These are phyloP conservation scores for Micromesistius poutassou DNA, from an alignment of 2,797 vertebrate species.

Conservation along the genomic window DNA sequence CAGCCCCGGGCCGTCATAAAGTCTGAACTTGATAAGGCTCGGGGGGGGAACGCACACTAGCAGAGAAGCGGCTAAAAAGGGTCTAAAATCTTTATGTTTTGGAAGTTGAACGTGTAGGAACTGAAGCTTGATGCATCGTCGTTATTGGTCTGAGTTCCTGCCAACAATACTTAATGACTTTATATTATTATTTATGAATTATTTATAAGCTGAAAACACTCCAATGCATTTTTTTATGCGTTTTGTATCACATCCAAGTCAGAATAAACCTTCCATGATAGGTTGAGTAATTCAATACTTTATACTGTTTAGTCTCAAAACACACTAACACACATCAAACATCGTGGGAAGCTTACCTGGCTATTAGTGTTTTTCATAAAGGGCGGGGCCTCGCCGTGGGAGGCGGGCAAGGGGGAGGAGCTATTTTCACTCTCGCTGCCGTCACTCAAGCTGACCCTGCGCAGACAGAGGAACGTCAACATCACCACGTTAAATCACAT, in stretches of 20 bases:
- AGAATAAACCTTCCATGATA: neutral
- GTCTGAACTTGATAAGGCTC: too few relatives aligned
- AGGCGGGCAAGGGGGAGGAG: slow-evolving; percentile 79
- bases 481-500: neutral
- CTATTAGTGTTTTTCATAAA: slow-evolving; percentile 85
- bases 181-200: too few relatives aligned
- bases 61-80: too few relatives aligned
- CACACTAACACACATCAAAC: neutral
- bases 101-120: too few relatives aligned
- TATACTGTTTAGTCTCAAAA: neutral
- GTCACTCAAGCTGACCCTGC: slow-evolving; percentile 89
- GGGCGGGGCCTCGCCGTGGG: slow-evolving; percentile 76
- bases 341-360: slow-evolving; percentile 73
- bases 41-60: too few relatives aligned
- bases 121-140: too few relatives aligned
- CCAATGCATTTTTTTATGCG: neutral
- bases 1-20: too few relatives aligned
- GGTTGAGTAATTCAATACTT: neutral
- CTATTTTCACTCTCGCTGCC: slow-evolving; percentile 92
- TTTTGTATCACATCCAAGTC: neutral
- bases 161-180: too few relatives aligned
- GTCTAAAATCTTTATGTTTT: too few relatives aligned
- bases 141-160: too few relatives aligned
- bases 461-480: neutral
- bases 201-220: neutral